Conservation (phyloP, 2,888 invertebrate genomes). For the Harpagoxenus sublaevis region DNA sequence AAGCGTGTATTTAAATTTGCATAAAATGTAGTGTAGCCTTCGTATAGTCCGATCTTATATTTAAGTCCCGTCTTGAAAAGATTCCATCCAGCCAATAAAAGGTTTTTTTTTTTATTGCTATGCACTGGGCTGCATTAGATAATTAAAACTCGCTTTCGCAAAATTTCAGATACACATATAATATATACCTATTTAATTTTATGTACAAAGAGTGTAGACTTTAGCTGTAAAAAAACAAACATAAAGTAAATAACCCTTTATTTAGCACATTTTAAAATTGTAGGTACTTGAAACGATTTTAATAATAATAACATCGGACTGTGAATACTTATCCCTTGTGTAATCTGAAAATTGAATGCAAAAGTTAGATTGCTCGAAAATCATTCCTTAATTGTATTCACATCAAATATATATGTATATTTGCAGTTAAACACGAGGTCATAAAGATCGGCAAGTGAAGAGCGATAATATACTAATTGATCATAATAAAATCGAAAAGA, state of each 20-base stretch:
- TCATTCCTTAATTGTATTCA: neutral
- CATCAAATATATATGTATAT: neutral
- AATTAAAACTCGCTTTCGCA: no score
- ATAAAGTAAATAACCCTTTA: neutral
- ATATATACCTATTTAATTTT: no score
- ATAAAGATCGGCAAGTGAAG: neutral
- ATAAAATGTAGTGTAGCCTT: neutral
- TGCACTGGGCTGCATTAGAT: no score
- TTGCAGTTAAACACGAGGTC: neutral
- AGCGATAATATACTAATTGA: no score
- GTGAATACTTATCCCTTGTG: neutral
- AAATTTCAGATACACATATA: no score
- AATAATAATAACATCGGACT: neutral
- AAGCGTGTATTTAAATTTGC: neutral
- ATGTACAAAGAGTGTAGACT: no score
- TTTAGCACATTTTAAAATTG: no score
- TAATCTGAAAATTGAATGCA: neutral
- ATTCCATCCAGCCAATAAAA: no score
- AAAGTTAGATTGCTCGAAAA: neutral
- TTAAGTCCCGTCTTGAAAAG: neutral
- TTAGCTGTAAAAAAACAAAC: no score
- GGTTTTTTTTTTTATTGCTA: no score
- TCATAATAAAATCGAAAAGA: no score
- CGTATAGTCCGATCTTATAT: neutral
- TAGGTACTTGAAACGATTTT: neutral